A percentile compares a stretch with the other conserved stretches of the same genome.
Conservation (phyloP, 2,888 invertebrate species). For the Shargacucullia verbasci region DNA sequence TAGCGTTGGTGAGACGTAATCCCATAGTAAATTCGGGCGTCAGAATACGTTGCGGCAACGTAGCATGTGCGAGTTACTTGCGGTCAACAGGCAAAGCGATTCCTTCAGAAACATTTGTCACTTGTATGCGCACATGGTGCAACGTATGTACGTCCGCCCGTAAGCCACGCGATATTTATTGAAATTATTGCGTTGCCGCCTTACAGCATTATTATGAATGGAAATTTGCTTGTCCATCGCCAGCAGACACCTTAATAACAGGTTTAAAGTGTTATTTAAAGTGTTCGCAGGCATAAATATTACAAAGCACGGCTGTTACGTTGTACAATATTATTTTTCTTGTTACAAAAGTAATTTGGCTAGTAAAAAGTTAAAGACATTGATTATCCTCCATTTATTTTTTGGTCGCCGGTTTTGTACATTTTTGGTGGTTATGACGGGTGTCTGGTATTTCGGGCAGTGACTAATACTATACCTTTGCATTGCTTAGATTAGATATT, state of each 20-base stretch:
- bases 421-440: no score
- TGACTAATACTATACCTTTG: no score
- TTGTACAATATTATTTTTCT: no score
- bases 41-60: conserved; percentile 31
- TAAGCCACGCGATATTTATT: conserved; percentile 16
- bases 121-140: conserved; percentile 33
- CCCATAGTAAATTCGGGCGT: conserved; percentile 35
- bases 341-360: no score
- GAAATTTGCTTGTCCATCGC: conserved; percentile 2
- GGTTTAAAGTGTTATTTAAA: conserved; percentile 14
- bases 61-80: conserved; percentile 35
- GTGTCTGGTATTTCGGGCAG: no score
- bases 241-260: conserved; percentile 19
- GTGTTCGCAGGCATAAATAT: not conserved
- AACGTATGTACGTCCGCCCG: conserved; percentile 12
- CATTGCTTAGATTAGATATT: no score
- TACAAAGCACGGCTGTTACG: no score
- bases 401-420: no score
- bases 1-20: conserved; percentile 28
- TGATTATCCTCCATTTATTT: no score
- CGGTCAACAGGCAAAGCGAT: conserved; percentile 43
- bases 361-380: no score
- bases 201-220: no score
- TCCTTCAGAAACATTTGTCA: conserved; percentile 47
- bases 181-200: conserved; percentile 23